These are phyloP conservation scores for Ptilorrhoa leucosticta DNA, from an alignment of 2,113 vertebrate species.

Conservation along the genomic window DNA sequence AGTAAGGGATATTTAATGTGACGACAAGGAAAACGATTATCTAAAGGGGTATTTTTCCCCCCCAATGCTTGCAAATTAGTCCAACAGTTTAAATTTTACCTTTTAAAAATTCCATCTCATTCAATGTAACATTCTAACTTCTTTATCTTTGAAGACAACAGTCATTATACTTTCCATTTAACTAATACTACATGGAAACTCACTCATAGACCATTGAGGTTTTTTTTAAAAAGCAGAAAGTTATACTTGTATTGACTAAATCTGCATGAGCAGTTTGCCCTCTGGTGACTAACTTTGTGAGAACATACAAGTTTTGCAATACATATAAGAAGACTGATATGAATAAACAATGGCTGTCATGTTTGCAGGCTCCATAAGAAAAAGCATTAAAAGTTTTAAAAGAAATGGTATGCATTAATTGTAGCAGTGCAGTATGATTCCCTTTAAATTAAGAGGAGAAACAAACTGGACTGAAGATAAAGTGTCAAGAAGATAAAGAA, in stretches of 20 bases:
- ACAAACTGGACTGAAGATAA: background rate
- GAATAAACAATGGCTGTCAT: background rate
- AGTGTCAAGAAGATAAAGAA: background rate
- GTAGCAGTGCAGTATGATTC: background rate
- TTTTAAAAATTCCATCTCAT: background rate
- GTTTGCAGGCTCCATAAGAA: background rate
- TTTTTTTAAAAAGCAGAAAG: background rate
- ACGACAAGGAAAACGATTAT: background rate
- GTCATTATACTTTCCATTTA: background rate
- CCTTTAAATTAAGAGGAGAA: background rate
- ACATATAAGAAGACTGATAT: background rate
- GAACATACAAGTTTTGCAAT: background rate
- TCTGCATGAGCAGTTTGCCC: conserved; percentile 33
- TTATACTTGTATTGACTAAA: background rate
- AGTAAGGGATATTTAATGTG: background rate
- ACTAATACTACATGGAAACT: background rate
- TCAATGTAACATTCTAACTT: background rate
- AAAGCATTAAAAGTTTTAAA: background rate
- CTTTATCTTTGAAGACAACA: background rate
- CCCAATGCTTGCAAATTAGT: background rate
- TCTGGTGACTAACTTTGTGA: conserved; percentile 37
- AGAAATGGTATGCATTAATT: background rate
- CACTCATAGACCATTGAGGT: background rate
- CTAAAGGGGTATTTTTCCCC: background rate
- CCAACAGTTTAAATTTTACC: background rate